Base-by-base conservation (phyloP, 2,113 vertebrate species). In the Taurulus bubalis region DNA sequence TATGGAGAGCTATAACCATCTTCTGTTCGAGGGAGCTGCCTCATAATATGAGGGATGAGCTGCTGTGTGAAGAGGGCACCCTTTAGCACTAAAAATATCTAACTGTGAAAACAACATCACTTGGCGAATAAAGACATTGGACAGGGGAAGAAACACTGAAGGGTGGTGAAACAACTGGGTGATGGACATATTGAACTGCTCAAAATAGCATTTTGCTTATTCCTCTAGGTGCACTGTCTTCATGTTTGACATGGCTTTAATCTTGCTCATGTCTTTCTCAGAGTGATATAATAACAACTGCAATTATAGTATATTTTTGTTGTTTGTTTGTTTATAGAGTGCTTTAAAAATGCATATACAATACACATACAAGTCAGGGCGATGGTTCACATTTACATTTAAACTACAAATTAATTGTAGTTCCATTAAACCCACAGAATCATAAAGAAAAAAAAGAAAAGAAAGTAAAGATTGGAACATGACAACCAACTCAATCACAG, bases 21-120 rank as follows among this genome's bases (percentile, higher is more conserved):
- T 53, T 60, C 22, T 67, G 36, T 71, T 45, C 55, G 20, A 62
- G 12, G 28, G 22, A 36, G 62, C 72, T 70, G 65, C 71, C 55
- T 63, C 64, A 71, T 77, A 69, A 71, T 55, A 11, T 75, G 26
- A 76, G 36, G 58, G 53, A 69, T 82, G 69, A 81, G 79, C 55
- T 79, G 20, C 32, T 58, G 64, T 71, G 58, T 36, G 66, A 66
- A 49, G 72, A 8, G n/a, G 67, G 34, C 59, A 81, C 56, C 75
- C 60, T 74, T 76, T 24, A 63, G 79, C 80, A 86, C 84, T 86
- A 89, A 89, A 93, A 89, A 90, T 93, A 92, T 49, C 66, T 60
- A 30, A 69, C 63, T 55, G 32, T 76, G 65, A 82, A 89, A 87
- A 89, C 47, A 84, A 63, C 82, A 77, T 77, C 74, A 87, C 83